phyloP scores from a whole-genome alignment of 35 echinoderm and acorn worm genomes.

The Lytechinus variegatus region DNA sequence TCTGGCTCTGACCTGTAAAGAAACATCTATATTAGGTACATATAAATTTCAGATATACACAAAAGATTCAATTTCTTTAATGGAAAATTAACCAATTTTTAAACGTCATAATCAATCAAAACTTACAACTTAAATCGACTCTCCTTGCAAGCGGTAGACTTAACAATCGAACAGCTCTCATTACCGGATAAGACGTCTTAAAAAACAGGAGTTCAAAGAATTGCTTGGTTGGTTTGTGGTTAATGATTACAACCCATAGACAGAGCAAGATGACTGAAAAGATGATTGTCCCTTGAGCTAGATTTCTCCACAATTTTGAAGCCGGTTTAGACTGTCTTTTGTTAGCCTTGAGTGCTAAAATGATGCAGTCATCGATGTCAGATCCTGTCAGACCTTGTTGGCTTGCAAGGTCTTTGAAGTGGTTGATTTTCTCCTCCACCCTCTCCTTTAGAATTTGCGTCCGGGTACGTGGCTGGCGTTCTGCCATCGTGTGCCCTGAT shows the following conservation, averaged over 20 bases:
- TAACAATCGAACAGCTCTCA: background rate
- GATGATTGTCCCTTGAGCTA: background rate
- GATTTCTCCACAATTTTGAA: background rate
- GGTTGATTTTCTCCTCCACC: background rate
- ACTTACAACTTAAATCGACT: background rate
- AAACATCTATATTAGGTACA: too few relatives aligned
- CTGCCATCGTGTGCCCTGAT: background rate
- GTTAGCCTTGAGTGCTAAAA: background rate
- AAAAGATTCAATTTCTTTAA: too few relatives aligned
- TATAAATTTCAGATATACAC: too few relatives aligned
- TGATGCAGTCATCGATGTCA: conserved; percentile 26
- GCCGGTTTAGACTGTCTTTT: background rate
- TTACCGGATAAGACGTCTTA: background rate
- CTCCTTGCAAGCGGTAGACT: background rate
- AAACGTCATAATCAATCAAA: too few relatives aligned
- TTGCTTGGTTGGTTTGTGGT: conserved; percentile 5
- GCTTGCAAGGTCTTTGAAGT: background rate
- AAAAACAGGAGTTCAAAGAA: background rate
- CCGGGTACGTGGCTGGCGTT: background rate
- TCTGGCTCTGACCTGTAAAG: too few relatives aligned
- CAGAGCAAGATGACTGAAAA: background rate
- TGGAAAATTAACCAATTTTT: too few relatives aligned
- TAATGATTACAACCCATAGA: background rate
- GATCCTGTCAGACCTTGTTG: background rate
- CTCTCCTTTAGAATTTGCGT: background rate